Conservation (phyloP, 2,113 vertebrate species). For the Capreolus pygargus region DNA sequence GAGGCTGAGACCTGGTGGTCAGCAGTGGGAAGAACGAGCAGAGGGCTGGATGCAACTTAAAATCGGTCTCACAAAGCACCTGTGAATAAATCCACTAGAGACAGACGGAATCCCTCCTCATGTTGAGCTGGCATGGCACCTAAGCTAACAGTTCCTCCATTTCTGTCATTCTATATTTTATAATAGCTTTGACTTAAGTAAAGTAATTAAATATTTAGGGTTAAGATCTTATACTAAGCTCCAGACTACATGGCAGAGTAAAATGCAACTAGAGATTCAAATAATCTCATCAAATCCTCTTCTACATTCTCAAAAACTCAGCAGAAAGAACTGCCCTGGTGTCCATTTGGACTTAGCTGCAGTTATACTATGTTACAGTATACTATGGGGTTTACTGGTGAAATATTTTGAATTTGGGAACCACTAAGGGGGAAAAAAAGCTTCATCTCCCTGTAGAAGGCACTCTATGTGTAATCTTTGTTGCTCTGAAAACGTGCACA, state of each 20-base stretch:
- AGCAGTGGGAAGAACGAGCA: fast-evolving
- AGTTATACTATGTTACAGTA: background rate
- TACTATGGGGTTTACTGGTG: background rate
- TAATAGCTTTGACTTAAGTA: background rate
- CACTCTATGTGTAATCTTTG: background rate
- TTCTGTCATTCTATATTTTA: background rate
- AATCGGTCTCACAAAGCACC: background rate
- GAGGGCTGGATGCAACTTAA: background rate
- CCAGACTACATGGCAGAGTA: background rate
- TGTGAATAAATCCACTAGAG: background rate
- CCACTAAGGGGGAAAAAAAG: background rate
- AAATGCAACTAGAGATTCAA: background rate
- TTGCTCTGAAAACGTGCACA: background rate
- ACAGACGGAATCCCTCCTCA: background rate
- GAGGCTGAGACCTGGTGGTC: background rate
- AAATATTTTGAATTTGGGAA: background rate
- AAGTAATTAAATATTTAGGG: background rate
- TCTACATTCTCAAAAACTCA: background rate
- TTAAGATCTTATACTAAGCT: background rate
- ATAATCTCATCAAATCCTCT: background rate
- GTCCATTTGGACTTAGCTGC: background rate
- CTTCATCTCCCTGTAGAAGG: background rate
- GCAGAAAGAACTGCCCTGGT: background rate
- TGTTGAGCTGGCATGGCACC: background rate
- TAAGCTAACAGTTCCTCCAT: background rate